phyloP scores from a whole-genome alignment of 2,113 vertebrate genomes.

The Apodemus sylvaticus region DNA sequence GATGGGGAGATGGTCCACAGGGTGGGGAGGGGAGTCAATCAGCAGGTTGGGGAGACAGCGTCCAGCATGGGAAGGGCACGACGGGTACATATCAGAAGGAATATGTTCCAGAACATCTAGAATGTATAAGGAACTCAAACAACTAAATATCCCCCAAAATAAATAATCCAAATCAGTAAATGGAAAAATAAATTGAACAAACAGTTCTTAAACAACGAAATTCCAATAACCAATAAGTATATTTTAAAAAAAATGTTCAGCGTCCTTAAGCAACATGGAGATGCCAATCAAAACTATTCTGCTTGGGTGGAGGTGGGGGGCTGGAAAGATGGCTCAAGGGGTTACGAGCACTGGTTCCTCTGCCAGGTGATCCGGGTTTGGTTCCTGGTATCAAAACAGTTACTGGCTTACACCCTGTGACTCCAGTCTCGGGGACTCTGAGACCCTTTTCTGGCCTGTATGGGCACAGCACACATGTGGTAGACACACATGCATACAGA shows the following conservation, averaged over 20 bases:
- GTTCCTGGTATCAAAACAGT: background rate
- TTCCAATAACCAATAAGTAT: background rate
- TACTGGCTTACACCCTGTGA: background rate
- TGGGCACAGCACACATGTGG: background rate
- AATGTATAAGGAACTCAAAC: background rate
- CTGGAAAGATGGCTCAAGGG: background rate
- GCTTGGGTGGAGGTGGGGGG: background rate
- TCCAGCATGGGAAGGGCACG: background rate
- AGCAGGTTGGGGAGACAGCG: background rate
- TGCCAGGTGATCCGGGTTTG: background rate
- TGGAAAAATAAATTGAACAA: background rate
- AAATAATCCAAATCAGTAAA: background rate
- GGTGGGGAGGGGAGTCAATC: background rate
- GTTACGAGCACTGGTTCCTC: background rate
- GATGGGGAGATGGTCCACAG: no score
- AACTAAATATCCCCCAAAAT: background rate
- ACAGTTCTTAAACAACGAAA: background rate
- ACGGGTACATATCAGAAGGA: background rate
- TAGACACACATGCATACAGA: background rate
- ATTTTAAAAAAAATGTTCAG: background rate
- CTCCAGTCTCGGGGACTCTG: background rate
- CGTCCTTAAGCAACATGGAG: background rate
- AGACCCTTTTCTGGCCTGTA: background rate
- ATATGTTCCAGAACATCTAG: background rate
- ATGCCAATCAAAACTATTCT: background rate